A percentile compares a stretch with the other conserved stretches of the same genome.
Conservation (phyloP, 2,888 invertebrate genomes). For the Eupithecia subfuscata region DNA sequence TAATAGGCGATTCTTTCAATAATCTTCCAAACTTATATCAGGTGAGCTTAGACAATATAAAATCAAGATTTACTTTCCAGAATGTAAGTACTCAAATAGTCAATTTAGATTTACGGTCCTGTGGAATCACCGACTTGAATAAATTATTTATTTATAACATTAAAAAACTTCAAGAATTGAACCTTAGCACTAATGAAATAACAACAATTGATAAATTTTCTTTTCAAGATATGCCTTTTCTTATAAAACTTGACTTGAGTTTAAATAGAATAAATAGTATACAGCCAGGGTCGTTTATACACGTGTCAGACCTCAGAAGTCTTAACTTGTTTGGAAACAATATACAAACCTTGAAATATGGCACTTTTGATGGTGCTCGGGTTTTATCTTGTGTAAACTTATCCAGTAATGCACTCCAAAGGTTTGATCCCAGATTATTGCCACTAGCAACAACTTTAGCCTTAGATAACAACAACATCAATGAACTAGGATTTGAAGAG, state of each 20-base stretch:
- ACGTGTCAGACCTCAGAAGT: slow-evolving; percentile 32
- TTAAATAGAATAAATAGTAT: slow-evolving; percentile 42
- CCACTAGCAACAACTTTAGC: slow-evolving; percentile 34
- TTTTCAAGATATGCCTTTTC: slow-evolving; percentile 38
- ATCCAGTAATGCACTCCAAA: slow-evolving; percentile 41
- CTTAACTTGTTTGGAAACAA: slow-evolving; percentile 40
- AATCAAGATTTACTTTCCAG: slow-evolving; percentile 36
- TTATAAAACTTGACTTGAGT: slow-evolving; percentile 43
- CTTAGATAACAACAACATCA: slow-evolving; percentile 43
- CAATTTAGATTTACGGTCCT: slow-evolving; percentile 38
- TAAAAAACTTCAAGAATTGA: slow-evolving; percentile 31
- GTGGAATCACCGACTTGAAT: slow-evolving; percentile 39
- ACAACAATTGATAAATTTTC: slow-evolving; percentile 41
- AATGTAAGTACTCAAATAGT: slow-evolving; percentile 29
- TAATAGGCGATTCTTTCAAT: slow-evolving; percentile 37
- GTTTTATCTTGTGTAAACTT: slow-evolving; percentile 37
- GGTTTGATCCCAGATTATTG: slow-evolving; percentile 41
- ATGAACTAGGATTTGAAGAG: slow-evolving; percentile 34
- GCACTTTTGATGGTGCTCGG: slow-evolving; percentile 43
- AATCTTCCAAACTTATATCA: slow-evolving; percentile 36
- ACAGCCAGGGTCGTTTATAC: slow-evolving; percentile 46
- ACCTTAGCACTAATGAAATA: slow-evolving; percentile 43
- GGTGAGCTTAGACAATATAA: slow-evolving; percentile 37
- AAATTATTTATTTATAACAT: slow-evolving; percentile 36
- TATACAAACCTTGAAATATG: slow-evolving; percentile 41